phyloP scores from a whole-genome alignment of 2,888 invertebrate species.

The Caenorhabditis macrosperma region DNA sequence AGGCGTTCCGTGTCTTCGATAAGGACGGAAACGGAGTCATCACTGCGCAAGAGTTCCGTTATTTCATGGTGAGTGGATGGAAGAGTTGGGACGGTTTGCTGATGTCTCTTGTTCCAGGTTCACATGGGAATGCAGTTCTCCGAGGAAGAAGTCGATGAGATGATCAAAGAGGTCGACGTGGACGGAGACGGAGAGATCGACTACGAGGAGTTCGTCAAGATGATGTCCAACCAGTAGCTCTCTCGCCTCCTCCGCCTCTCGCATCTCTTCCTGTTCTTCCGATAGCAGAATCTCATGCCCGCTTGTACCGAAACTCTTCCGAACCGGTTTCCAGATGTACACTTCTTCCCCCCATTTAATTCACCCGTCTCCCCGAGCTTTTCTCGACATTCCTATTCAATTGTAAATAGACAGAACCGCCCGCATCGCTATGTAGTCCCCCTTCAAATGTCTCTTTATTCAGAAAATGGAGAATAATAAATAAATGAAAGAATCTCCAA shows the following conservation, averaged over 20 bases:
- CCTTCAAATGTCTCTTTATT: slow-evolving; percentile 13
- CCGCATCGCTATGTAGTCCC: too few species aligned
- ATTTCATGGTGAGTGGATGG: slow-evolving; percentile 71
- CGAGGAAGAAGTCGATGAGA: slow-evolving; percentile 80
- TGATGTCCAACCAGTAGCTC: slow-evolving; percentile 66
- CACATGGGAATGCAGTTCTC: slow-evolving; percentile 80
- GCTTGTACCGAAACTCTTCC: slow-evolving; percentile 38
- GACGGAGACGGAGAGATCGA: slow-evolving; percentile 79
- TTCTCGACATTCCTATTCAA: slow-evolving; percentile 46
- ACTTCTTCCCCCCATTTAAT: slow-evolving; percentile 1
- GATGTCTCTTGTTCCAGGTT: slow-evolving; percentile 55
- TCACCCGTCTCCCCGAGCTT: slow-evolving; percentile 41
- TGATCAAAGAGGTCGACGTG: slow-evolving; percentile 76
- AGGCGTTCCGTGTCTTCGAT: slow-evolving; percentile 80
- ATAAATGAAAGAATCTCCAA: background rate
- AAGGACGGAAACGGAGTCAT: slow-evolving; percentile 79
- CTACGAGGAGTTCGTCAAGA: slow-evolving; percentile 75
- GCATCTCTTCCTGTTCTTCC: background rate
- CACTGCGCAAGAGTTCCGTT: slow-evolving; percentile 78
- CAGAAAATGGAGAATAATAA: slow-evolving; percentile 1
- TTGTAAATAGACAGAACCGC: slow-evolving; percentile 16
- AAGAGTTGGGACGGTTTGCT: background rate
- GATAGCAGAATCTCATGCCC: slow-evolving; percentile 27
- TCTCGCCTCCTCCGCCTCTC: background rate
- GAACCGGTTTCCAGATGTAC: slow-evolving; percentile 40